A percentile compares a stretch with the other conserved stretches of the same genome.
Conservation (phyloP, 2,113 vertebrate species). For the Mystacornis crossleyi region DNA sequence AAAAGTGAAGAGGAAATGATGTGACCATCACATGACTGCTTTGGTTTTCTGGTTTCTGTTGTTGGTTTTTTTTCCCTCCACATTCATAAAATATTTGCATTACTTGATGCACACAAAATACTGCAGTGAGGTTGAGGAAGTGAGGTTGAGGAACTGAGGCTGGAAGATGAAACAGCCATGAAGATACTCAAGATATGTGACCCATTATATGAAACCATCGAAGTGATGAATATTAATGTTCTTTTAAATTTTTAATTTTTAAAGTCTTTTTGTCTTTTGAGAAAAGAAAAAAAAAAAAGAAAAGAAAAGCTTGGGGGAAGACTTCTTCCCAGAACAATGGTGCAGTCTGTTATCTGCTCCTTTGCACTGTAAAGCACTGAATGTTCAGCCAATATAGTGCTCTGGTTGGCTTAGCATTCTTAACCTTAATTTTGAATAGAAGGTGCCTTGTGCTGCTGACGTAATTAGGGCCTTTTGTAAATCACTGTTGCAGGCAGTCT, state of each 20-base stretch:
- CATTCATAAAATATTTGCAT: not conserved
- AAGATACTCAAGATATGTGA: not conserved
- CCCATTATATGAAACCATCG: slow-evolving; percentile 22
- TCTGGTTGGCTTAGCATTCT: slow-evolving; percentile 39
- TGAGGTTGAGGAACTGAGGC: not conserved
- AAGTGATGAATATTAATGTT: slow-evolving; percentile 52
- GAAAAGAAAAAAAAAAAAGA: not conserved
- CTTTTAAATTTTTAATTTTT: slow-evolving; percentile 61
- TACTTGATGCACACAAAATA: not conserved
- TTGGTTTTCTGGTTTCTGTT: not conserved
- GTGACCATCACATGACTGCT: not conserved
- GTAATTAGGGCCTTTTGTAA: slow-evolving; percentile 39
- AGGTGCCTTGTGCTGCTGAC: slow-evolving; percentile 48
- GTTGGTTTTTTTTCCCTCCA: not conserved
- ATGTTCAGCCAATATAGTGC: slow-evolving; percentile 33
- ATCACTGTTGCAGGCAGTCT: slow-evolving; percentile 54
- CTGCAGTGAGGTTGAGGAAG: not conserved
- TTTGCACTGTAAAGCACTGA: slow-evolving; percentile 27
- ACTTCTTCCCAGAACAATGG: slow-evolving; percentile 35
- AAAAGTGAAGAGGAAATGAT: not conserved
- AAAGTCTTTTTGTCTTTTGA: slow-evolving; percentile 24
- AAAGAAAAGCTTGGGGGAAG: slow-evolving; percentile 24
- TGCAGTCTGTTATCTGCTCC: slow-evolving; percentile 41
- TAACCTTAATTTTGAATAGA: slow-evolving; percentile 53
- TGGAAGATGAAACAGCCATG: slow-evolving; percentile 16